A percentile compares a stretch with the other conserved stretches of the same genome.
Conservation (phyloP, 2,797 vertebrate genomes). For the Synaphobranchus kaupii region DNA sequence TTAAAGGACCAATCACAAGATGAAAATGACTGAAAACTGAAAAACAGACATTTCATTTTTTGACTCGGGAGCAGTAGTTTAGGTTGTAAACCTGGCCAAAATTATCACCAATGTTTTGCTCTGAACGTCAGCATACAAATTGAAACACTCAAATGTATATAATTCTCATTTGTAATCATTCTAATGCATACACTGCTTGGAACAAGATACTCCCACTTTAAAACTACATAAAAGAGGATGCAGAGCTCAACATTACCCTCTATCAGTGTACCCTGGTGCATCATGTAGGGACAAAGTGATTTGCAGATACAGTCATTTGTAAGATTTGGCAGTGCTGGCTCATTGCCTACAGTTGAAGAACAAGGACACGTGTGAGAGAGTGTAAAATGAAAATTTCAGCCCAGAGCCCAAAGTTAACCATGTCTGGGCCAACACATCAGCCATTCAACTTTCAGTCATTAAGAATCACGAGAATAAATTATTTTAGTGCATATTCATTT, state of each 20-base stretch:
- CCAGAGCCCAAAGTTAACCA: slow-evolving; percentile 2
- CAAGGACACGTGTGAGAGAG: background rate
- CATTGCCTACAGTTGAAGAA: slow-evolving; percentile 6
- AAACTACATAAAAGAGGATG: too few species aligned
- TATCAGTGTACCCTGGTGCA: too few species aligned
- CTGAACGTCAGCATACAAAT: too few species aligned
- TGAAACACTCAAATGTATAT: too few species aligned
- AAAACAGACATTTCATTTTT: too few species aligned
- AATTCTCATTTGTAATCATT: too few species aligned
- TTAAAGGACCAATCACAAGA: background rate
- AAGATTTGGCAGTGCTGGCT: background rate
- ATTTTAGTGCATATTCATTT: background rate
- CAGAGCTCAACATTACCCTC: too few species aligned
- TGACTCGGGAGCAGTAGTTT: background rate
- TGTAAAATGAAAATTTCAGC: background rate
- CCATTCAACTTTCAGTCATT: background rate
- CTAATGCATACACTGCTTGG: too few species aligned
- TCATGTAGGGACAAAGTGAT: background rate
- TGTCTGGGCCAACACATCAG: slow-evolving; percentile 26
- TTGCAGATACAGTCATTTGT: background rate
- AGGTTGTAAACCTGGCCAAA: background rate
- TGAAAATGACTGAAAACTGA: background rate
- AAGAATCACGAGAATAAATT: background rate
- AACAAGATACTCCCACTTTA: too few species aligned
- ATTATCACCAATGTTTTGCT: too few species aligned